Conservation (phyloP, 1,140 invertebrate genomes). For the Manduca sexta region DNA sequence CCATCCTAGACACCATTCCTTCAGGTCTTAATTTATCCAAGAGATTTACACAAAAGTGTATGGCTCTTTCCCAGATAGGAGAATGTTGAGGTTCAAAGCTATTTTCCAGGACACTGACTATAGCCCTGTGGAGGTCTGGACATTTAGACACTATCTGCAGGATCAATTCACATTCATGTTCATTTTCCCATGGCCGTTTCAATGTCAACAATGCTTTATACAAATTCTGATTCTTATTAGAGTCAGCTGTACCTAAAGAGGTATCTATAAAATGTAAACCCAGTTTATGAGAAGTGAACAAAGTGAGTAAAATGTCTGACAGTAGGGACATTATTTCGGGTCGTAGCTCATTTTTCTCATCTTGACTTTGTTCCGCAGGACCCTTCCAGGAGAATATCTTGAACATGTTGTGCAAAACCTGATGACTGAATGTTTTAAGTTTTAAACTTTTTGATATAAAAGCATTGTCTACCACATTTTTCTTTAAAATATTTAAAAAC, state of each 20-base stretch:
- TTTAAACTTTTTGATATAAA: conserved; percentile 83
- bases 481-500: conserved; percentile 79
- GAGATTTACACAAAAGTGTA: conserved; percentile 73
- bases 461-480: conserved; percentile 79
- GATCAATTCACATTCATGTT: conserved; percentile 77
- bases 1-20: conserved; percentile 48
- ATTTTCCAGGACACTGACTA: conserved; percentile 75
- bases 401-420: conserved; percentile 78
- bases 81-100: conserved; percentile 76
- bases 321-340: conserved; percentile 74
- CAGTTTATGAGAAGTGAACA: conserved; percentile 81
- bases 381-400: conserved; percentile 85
- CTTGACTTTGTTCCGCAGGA: conserved; percentile 62
- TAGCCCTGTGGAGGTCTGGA: conserved; percentile 80
- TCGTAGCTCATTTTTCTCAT: conserved; percentile 65
- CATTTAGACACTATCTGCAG: conserved; percentile 78
- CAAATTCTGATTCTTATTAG: conserved; percentile 77
- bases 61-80: conserved; percentile 74
- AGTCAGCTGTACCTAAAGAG: conserved; percentile 73
- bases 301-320: conserved; percentile 78
- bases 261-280: conserved; percentile 80
- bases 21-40: conserved; percentile 62
- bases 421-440: conserved; percentile 80
- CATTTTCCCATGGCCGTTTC: conserved; percentile 79
- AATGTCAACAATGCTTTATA: conserved; percentile 77